Conservation (phyloP, 2,113 vertebrate species). For the Notothenia coriiceps region DNA sequence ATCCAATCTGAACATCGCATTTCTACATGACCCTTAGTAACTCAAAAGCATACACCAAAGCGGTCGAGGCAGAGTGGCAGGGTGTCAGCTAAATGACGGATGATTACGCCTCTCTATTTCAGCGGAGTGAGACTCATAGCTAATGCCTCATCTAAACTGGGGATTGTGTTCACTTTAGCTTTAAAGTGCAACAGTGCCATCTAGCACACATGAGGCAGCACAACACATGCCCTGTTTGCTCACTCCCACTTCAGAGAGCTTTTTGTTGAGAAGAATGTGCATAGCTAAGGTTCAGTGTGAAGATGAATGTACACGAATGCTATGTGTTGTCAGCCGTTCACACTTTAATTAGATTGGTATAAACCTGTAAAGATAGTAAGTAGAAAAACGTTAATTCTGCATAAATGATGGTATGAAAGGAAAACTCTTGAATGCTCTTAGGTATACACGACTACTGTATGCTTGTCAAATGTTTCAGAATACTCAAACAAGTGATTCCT, state of each 20-base stretch:
- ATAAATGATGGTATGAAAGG: neutral
- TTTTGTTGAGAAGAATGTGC: neutral
- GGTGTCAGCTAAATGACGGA: constrained; percentile 64
- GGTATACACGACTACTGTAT: neutral
- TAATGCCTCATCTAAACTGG: constrained; percentile 22
- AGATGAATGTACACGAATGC: neutral
- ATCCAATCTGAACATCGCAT: constrained; percentile 29
- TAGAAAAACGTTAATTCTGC: neutral
- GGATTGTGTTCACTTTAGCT: constrained; percentile 21
- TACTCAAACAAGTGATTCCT: neutral
- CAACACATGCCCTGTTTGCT: constrained; percentile 10
- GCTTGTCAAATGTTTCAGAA: neutral
- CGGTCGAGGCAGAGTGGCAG: constrained; percentile 44
- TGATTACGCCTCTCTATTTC: constrained; percentile 52
- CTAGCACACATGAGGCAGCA: constrained; percentile 66
- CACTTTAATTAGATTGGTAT: neutral
- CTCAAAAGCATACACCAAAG: constrained; percentile 29
- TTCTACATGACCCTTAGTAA: constrained; percentile 31
- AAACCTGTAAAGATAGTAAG: neutral
- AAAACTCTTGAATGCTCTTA: neutral
- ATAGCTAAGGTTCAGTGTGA: neutral
- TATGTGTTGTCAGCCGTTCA: neutral
- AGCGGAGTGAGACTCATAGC: constrained; percentile 29
- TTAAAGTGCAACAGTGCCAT: constrained; percentile 83
- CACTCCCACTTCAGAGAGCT: neutral